A percentile compares a stretch with the other conserved stretches of the same genome.
These are phyloP conservation scores for Cerastis leucographa DNA, from an alignment of 2,888 invertebrate species.

Conservation along the genomic window DNA sequence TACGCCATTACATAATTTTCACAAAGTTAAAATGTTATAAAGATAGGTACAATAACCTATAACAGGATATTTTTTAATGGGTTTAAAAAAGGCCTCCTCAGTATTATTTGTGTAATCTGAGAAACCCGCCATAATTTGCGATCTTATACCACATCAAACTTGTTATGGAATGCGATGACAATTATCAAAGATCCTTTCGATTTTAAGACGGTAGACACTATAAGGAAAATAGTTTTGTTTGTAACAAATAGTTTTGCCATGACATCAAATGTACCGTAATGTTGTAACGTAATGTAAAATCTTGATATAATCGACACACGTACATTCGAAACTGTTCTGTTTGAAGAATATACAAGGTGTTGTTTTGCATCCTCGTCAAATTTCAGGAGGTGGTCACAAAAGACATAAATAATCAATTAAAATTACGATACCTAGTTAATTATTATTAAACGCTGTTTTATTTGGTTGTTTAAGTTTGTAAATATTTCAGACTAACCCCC, in stretches of 20 bases:
- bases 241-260: background rate
- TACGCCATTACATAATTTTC: slow-evolving; percentile 1
- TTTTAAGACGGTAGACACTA: background rate
- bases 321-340: too few species aligned
- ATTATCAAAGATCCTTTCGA: background rate
- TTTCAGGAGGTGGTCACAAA: too few species aligned
- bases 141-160: slow-evolving; percentile 2
- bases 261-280: background rate
- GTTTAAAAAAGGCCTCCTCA: background rate
- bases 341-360: too few species aligned
- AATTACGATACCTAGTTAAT: too few species aligned
- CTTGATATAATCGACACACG: too few species aligned
- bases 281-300: too few species aligned
- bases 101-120: slow-evolving; percentile 11
- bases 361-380: too few species aligned
- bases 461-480: too few species aligned
- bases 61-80: slow-evolving; percentile 4
- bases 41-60: slow-evolving; percentile 9
- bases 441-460: too few species aligned
- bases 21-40: background rate
- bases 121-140: slow-evolving; percentile 4
- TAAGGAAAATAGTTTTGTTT: background rate
- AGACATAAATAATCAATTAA: too few species aligned
- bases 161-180: slow-evolving; percentile 8
- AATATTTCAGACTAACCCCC: too few species aligned